Conservation (phyloP, 2,113 vertebrate species). For the Catharus minimus region DNA sequence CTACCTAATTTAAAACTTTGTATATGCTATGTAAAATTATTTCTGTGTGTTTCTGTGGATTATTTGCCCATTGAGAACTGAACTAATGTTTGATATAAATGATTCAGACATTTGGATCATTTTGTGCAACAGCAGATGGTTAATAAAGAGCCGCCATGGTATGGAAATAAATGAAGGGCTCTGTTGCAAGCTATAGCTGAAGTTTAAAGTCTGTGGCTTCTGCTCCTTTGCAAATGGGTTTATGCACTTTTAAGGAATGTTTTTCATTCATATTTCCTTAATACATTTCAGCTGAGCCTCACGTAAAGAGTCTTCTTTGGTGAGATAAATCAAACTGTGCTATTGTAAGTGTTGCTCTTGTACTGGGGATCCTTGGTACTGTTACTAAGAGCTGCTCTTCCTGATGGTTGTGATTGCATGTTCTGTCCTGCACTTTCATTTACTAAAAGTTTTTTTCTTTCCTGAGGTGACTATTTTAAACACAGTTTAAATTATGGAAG, state of each 20-base stretch:
- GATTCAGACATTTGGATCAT: not conserved
- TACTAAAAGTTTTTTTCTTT: not conserved
- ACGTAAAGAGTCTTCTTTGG: not conserved
- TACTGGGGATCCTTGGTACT: not conserved
- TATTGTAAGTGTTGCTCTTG: not conserved
- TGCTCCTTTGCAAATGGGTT: not conserved
- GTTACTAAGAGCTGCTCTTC: not conserved
- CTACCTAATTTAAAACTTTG: slow-evolving; percentile 25
- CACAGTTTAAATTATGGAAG: not conserved
- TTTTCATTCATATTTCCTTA: not conserved
- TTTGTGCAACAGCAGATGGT: not conserved
- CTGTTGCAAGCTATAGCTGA: not conserved
- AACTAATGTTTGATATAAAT: slow-evolving; percentile 15
- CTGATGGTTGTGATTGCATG: not conserved
- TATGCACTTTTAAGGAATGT: not conserved
- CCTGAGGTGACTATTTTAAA: not conserved
- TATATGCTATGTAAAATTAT: slow-evolving; percentile 48
- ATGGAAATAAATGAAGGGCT: not conserved
- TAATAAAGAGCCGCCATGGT: not conserved
- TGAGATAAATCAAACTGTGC: not conserved
- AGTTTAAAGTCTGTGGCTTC: not conserved
- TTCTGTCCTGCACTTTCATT: not conserved
- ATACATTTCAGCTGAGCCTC: not conserved
- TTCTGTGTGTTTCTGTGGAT: not conserved
- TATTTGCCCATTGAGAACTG: slow-evolving; percentile 19